Evolutionary conservation across 2,113 vertebrate species (phyloP), one percentile per base, ranked within the genome.

Genomic region (Brienomyrus brachyistius): DNA sequence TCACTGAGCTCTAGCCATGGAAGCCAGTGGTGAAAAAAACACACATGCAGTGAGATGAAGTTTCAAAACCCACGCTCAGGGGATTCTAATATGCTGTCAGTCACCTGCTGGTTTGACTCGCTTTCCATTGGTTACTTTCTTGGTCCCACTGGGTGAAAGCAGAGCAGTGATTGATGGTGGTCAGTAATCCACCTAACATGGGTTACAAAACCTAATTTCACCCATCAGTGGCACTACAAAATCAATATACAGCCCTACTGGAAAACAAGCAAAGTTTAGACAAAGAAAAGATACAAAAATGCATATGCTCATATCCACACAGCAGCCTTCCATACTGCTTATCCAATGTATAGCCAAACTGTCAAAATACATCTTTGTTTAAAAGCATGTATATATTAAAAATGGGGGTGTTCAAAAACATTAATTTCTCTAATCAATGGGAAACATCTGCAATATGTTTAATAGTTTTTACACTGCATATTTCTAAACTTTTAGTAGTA

Each of bases 121-220:
- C 74, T 80, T 43, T 80, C 74, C 74, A 80, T 43, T 80, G 74
- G 74, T 80, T 80, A 80, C 35, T 80, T 80, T 43, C 27, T 43
- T 43, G 74, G 74, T 40, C 35, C 31, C 74, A 43, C 74, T 80
- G 74, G 74, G 35, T 40, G 74, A 40, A 80, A 80, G 74, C 74
- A 80, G 74, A 70, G 74, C 17, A 40, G 74, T 80, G 74, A 80
- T 80, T 80, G 74, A 43, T 19, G 31, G 74, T 80, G 74, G 9
- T 80, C 74, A 80, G 74, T 80, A 80, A 80, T 80, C 74, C 74
- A 80, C 74, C 31, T 80, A 80, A 80, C 74, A 40, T 43, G 74
- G 35, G 74, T 80, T 43, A 43, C 35, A 27, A 80, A 80, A 40
- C 74, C 74, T 80, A 35, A 80, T 80, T 80, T 80, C 74, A 80